Base-by-base conservation (phyloP, 2,888 invertebrate species). In the Venustoraphidia nigricollis region DNA sequence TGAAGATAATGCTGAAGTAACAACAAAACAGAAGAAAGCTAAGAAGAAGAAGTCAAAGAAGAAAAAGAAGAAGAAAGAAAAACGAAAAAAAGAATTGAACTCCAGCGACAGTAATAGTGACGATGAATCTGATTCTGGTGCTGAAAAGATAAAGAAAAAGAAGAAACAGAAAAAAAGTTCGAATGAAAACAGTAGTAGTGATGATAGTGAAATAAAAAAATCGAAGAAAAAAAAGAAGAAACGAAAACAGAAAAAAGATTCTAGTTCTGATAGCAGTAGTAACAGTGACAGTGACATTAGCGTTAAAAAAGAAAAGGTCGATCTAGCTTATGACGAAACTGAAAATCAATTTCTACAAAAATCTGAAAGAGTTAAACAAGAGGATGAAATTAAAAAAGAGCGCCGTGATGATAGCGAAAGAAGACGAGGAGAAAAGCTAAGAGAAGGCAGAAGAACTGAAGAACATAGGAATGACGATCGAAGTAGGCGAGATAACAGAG, bases 181-280 rank as follows among this genome's bases (percentile, higher is more conserved):
- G 2, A 44, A 27, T 42, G 42, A 35, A 10, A 14, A 17, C 11
- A 42, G 42, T 10, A 42, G 42, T 10, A 17, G 27, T 8, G 34
- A 10, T 34, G 42, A 42, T 42, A 9, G 17, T 42, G 27, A 17
- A 34, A 34, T 34, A 42, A 42, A 34, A 34, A 42, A 34, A 27
- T 13, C 14, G 36, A 47, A 9, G 50, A 55, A 53, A 38, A 55
- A 52, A 47, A 54, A 46, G 10, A 52, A 52, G 41, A 55, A 50
- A 41, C 49, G 51, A 39, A 51, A 52, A 41, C 51, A 50, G 44
- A 47, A 49, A 43, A 53, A 47, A 42, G 51, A 50, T 45, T 52
- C 48, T 3, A 51, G 51, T 44, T 54, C 53, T 1, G 49, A 49
- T 11, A 35, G 36, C 6, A 41, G 17, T 36, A 44, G 47, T 11